Evolutionary conservation across 2,888 invertebrate species (phyloP), one percentile per base, ranked within the genome.

Genomic region (Rugalucina vietnamica): DNA sequence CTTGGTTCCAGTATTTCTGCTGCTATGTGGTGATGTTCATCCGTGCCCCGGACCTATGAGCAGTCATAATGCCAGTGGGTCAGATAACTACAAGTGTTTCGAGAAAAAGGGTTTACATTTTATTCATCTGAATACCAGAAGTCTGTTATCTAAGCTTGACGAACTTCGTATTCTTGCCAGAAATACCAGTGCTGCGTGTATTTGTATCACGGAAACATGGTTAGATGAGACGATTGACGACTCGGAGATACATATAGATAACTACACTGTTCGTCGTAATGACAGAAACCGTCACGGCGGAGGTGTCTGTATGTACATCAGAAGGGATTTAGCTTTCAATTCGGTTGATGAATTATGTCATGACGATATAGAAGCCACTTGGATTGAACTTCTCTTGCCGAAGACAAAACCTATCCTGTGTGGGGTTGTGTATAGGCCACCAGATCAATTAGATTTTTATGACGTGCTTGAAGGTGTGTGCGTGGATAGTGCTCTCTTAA

Each of bases 371-470:
- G 82, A 73, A 54, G 77, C 70, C 21, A 18, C 73, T 5, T 77
- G 50, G 69, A 77, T 82, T 32, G 77, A 77, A 34, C 72, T 82
- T 29, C 49, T 81, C 34, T 54, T 74, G 3, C 77, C 81, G 8
- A 54, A 72, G 54, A 76, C 81, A 18, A 81, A 76, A 60, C 76
- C 81, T 57, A 76, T 76, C 43, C 37, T 81, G n/a, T 50, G 65
- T 72, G 81, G 60, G 3, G 76, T 57, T 60, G 60, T 43, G 21
- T 81, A 81, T 36, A 76, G 81, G 50, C 76, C 76, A 24, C 81
- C 39, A 10, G 50, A 81, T 43, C 75, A 76, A 32, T 27, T 29
- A 37, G 54, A 57, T n/a, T 77, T 77, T 37, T 77, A 76, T 32
- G 65, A 73, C 3, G n/a, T 74, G 14, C 75, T 78, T 1, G 79